Evolutionary conservation across 2,113 vertebrate genomes (phyloP), one percentile per base, ranked within the genome.

Genomic region (Cranoglanis bouderius): DNA sequence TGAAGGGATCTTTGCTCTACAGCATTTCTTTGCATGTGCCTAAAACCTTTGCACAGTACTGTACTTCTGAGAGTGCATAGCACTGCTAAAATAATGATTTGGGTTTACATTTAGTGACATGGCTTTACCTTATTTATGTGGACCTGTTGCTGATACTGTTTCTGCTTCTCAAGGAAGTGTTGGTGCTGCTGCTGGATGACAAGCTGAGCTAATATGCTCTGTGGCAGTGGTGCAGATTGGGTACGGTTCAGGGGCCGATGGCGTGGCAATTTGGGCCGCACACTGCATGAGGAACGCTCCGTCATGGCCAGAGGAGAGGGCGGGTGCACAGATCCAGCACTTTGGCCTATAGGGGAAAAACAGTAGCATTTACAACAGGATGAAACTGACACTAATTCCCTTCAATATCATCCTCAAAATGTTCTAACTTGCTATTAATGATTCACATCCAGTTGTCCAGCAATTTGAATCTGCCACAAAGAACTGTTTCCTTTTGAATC

Each of bases 131-230:
- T 98, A 94, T 99, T 99, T 96, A 99, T 97, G 91, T 99, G 98
- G 94, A 99, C 93, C 94, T 99, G 97, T 92, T 99, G 98, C 94
- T 99, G 98, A 94, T 99, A 99, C 86, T 97, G 97, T 94, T 98
- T 99, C 95, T 99, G 98, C 89, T 98, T 98, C 95, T 99, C 98
- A 94, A 99, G 93, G 95, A 99, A 99, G 55, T 99, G 97, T 94
- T 99, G 98, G 94, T 99, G 98, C 80, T 99, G 98, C 93, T 99
- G 98, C 93, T 99, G 98, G 92, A 99, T 98, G 91, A 99, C 98
- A 82, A 99, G 96, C 92, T 99, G 98, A 84, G 98, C 98, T 95
- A 99, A 94, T 0, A 98, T 97, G 92, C 97, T 98, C 94, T 99
- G 98, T 89, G 98, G 98, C 94, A 99, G 96, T 43, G 98, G 98